Evolutionary conservation across 2,113 vertebrate species (phyloP), one percentile per base, ranked within the genome.

Genomic region (Brachyistius frenatus): DNA sequence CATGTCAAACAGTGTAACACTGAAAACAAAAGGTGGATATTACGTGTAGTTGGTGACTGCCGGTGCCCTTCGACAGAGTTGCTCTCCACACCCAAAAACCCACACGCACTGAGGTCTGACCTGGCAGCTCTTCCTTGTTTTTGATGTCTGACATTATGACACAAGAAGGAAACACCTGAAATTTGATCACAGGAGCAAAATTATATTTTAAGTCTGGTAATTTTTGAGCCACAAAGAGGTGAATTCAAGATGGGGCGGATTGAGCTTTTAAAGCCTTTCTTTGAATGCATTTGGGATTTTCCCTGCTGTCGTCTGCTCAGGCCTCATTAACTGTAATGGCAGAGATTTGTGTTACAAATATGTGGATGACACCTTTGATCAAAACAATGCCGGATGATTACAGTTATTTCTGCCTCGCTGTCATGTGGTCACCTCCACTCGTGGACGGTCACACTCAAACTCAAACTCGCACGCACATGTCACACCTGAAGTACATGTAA

Each of bases 1-100:
- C 86, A 78, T 81, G 88, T 91, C 89, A 84, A 88, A 91, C 83
- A 85, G 81, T 31, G 73, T 84, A 39, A 65, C 55, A 2, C 77
- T 81, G 90, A 78, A 93, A 93, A 94, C 93, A 94, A 95, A 94
- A 93, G 93, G 92, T 93, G 93, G 93, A 94, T 95, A 58, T 95
- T 93, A 80, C 86, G 89, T 90, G 70, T 62, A 62, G 50, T 36
- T 63, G 76, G 68, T 56, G 61, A 64, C 78, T 73, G 79, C 56
- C 66, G 2, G 81, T 88, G 85, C 90, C 83, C 84, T 90, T 77
- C 35, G 3, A 81, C 83, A 57, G 1, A 74, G 32, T 83, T 86
- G 66, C 44, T 78, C 33, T 63, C 78, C 92, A 87, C 90, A 66
- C 91, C 87, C 90, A 83, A 1, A 73, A 78, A 60, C 44, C 77